A percentile compares a stretch with the other conserved stretches of the same genome.
These are phyloP conservation scores for Eumerus sabulonum DNA, from an alignment of 2,888 invertebrate genomes.

Conservation along the genomic window DNA sequence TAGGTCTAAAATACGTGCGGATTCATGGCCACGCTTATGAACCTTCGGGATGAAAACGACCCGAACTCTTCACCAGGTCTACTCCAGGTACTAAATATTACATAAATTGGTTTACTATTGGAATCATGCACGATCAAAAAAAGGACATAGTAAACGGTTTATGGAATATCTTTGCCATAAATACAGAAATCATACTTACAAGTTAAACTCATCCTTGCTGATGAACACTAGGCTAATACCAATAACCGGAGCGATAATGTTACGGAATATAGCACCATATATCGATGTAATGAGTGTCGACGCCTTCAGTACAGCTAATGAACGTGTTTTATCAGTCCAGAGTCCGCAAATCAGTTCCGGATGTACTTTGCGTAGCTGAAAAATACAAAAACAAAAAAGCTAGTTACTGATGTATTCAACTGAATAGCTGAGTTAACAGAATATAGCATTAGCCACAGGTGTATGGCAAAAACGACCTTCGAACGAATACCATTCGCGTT, in stretches of 20 bases:
- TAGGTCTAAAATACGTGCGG: no score
- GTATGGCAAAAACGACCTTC: no score
- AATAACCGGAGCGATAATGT: constrained; percentile 78
- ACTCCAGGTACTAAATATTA: no score
- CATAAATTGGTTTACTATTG: no score
- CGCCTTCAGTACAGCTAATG: constrained; percentile 76
- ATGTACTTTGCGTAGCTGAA: constrained; percentile 76
- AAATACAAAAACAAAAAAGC: constrained; percentile 20
- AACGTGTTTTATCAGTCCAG: constrained; percentile 77
- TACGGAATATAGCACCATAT: constrained; percentile 78
- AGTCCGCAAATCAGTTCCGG: constrained; percentile 78
- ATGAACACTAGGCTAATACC: constrained; percentile 78
- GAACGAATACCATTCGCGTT: no score
- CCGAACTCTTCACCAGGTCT: no score
- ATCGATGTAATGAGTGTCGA: constrained; percentile 78
- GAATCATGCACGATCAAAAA: no score
- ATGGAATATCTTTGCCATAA: no score
- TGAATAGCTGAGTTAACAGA: background rate
- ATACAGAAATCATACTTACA: constrained; percentile 75
- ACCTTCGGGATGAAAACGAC: no score
- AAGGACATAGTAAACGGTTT: no score
- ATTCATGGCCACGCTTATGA: no score
- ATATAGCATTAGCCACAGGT: background rate
- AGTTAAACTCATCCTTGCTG: constrained; percentile 78
- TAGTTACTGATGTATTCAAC: background rate